A percentile compares a stretch with the other conserved stretches of the same genome.
These are phyloP conservation scores for Sesia apiformis DNA, from an alignment of 2,888 invertebrate genomes.

Conservation along the genomic window DNA sequence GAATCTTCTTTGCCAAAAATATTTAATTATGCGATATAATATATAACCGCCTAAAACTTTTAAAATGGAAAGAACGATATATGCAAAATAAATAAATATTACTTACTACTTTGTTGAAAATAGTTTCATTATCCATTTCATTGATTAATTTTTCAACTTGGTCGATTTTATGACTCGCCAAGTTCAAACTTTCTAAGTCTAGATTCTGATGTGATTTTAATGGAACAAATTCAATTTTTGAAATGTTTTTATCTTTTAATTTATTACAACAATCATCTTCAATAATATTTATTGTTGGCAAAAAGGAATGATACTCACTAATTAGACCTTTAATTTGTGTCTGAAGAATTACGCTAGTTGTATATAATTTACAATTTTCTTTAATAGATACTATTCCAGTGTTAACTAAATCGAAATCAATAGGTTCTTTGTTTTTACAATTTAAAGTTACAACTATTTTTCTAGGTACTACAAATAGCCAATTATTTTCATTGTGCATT, in stretches of 20 bases:
- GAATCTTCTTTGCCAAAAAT: no score
- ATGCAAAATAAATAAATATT: not conserved
- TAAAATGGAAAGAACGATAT: no score
- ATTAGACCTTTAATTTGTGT: conserved; percentile 1
- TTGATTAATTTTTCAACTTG: not conserved
- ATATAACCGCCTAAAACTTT: no score
- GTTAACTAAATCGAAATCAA: not conserved
- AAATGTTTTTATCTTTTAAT: conserved; percentile 5
- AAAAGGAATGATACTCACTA: conserved; percentile 4
- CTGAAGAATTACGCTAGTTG: conserved; percentile 1
- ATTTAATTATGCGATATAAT: no score
- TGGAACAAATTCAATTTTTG: conserved; percentile 8
- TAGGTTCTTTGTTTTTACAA: conserved; percentile 7
- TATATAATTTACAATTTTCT: conserved; percentile 10
- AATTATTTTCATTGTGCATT: conserved; percentile 6
- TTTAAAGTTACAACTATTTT: conserved; percentile 6
- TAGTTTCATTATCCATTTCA: not conserved
- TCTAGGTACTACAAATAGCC: conserved; percentile 6
- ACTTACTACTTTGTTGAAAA: not conserved
- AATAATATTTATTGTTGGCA: conserved; percentile 4
- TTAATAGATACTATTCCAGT: conserved; percentile 1
- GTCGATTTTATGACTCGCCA: conserved; percentile 9
- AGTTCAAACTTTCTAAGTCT: conserved; percentile 3
- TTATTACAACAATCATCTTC: conserved; percentile 10
- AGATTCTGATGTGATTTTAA: conserved; percentile 4